Evolutionary conservation across 1,140 invertebrate genomes (phyloP).

Genomic region (Rhopalosiphum maidis): DNA sequence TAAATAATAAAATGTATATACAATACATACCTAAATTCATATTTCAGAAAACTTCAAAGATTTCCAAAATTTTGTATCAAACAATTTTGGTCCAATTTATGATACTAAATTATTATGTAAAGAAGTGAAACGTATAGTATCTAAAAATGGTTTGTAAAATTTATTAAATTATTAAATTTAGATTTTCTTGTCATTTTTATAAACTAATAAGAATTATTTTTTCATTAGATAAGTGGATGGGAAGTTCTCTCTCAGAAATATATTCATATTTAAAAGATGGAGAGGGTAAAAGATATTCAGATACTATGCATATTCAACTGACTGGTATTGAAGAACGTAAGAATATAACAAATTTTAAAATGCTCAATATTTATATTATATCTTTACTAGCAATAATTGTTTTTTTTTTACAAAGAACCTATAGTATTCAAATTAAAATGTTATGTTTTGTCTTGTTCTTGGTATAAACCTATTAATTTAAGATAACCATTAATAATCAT

Average conservation of each 20-base stretch:
- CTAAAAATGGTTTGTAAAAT: constrained; percentile 15
- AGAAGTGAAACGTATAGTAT: neutral
- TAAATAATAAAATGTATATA: neutral
- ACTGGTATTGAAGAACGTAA: constrained; percentile 22
- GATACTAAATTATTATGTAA: constrained; percentile 54
- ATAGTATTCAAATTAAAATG: neutral
- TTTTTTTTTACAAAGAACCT: neutral
- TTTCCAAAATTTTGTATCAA: constrained; percentile 14
- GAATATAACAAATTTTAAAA: neutral
- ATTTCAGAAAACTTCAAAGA: constrained; percentile 40
- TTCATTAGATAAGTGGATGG: neutral
- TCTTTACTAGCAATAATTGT: neutral
- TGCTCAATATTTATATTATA: neutral
- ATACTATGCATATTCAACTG: neutral
- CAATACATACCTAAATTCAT: neutral
- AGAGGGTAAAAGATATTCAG: neutral
- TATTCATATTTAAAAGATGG: constrained; percentile 50
- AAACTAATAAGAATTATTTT: neutral
- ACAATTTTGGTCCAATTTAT: constrained; percentile 49
- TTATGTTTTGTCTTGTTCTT: neutral
- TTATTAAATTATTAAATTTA: neutral
- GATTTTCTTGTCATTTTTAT: neutral
- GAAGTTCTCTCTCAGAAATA: constrained; percentile 45
- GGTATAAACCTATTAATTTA: neutral
- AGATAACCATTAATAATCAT: neutral